Percentiles rank a stretch among this genome's conserved stretches.
phyloP scores from a whole-genome alignment of 2,797 vertebrate species.

The Telmatherina bonti region DNA sequence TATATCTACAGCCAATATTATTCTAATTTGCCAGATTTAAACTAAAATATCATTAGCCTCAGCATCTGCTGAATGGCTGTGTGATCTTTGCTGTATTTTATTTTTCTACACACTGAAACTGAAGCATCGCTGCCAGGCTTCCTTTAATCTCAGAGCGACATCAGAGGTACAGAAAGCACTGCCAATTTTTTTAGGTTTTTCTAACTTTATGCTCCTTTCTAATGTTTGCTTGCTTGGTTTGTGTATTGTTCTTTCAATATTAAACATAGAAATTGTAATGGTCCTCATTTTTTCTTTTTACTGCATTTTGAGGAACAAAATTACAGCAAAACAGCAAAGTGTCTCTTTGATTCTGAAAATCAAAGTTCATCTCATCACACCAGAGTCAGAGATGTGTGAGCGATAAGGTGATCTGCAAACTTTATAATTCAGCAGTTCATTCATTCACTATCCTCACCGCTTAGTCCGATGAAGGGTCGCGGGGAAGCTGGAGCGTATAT shows the following conservation, averaged over 20 bases:
- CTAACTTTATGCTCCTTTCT: conserved; percentile 26
- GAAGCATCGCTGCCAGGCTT: conserved; percentile 34
- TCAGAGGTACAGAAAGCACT: conserved; percentile 36
- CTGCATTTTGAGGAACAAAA: conserved; percentile 36
- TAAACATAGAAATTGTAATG: conserved; percentile 46
- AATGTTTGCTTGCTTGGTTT: conserved; percentile 30
- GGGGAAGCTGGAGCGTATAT: no score
- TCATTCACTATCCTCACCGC: no score
- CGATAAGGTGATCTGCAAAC: conserved; percentile 41
- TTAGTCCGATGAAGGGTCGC: no score
- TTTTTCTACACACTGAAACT: conserved; percentile 24
- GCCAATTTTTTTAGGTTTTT: conserved; percentile 27
- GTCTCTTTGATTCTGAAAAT: conserved; percentile 45
- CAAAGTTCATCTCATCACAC: conserved; percentile 52
- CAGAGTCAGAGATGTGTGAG: conserved; percentile 35
- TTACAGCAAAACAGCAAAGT: conserved; percentile 9
- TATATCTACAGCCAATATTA: background rate
- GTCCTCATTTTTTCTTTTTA: conserved; percentile 40
- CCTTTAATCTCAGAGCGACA: conserved; percentile 50
- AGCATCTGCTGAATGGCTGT: conserved; percentile 23
- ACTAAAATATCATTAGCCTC: background rate
- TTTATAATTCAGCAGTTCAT: no score
- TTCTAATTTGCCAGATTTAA: background rate
- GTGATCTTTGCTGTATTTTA: conserved; percentile 34
- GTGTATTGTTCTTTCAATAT: conserved; percentile 24